These are phyloP conservation scores for Nysson spinosus DNA, from an alignment of 2,888 invertebrate species.

Conservation along the genomic window DNA sequence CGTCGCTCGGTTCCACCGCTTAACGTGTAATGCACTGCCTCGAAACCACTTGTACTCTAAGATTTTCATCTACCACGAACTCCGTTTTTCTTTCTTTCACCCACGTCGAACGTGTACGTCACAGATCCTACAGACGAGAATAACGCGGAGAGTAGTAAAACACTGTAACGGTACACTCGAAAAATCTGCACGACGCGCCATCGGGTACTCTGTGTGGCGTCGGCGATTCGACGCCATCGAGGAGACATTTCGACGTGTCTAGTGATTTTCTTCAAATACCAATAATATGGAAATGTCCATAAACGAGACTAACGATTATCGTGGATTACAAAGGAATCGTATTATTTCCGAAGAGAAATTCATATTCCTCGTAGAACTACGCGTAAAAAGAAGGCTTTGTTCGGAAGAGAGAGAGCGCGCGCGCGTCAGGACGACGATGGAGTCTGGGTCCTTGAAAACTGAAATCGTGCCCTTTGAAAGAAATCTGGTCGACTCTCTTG, in stretches of 20 bases:
- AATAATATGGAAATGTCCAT: no score
- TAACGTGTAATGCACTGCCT: constrained; percentile 29
- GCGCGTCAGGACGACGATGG: constrained; percentile 63
- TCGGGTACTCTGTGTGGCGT: constrained; percentile 42
- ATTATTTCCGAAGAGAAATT: not conserved
- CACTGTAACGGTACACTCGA: constrained; percentile 17
- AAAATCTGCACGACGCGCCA: constrained; percentile 37
- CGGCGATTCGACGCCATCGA: constrained; percentile 53
- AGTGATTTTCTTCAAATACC: constrained; percentile 15
- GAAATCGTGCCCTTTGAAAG: constrained; percentile 78
- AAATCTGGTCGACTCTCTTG: constrained; percentile 70
- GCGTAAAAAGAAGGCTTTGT: constrained; percentile 41
- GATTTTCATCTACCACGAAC: no score
- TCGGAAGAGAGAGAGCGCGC: constrained; percentile 27
- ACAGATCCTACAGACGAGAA: constrained; percentile 6
- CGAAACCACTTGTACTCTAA: constrained; percentile 16
- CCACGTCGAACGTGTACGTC: no score
- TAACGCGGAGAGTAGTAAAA: not conserved
- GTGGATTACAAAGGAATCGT: not conserved
- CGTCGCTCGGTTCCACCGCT: constrained; percentile 44
- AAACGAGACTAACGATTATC: no score
- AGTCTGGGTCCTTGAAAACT: constrained; percentile 76
- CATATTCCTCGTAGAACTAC: not conserved
- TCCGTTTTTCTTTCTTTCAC: no score
- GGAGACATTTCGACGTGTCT: constrained; percentile 23